Base-by-base conservation (phyloP, 2,888 invertebrate species). In the Dromius quadrimaculatus region DNA sequence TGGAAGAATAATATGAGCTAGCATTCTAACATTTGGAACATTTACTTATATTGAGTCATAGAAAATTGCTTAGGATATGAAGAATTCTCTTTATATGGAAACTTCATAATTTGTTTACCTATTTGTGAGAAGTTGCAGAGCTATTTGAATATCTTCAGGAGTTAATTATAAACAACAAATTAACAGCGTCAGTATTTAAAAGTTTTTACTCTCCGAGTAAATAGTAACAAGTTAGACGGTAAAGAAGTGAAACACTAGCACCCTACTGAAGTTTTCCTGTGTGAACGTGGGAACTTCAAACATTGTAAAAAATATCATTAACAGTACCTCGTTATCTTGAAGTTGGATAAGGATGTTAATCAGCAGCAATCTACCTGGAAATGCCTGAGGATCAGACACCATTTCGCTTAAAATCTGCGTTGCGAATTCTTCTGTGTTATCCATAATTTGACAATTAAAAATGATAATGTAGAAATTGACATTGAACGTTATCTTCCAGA, bases 261-360 rank as follows among this genome's bases (percentile, higher is more conserved):
- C 23, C 11, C 34, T 34, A 20, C 34, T 34, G 20, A 62, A 62
- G 62, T 62, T 62, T 62, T 62, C 41, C 62, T 13, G 28, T 6
- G 43, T 43, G 41, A 41, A 41, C 38, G 41, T 41, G 41, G 41
- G 41, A 62, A 28, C 22, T 62, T 11, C 17, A 23, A 62, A 62
- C 38, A 13, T 43, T 62, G 19, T 23, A 22, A 22, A 62, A 23
- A 62, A 62, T 23, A 62, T 62, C 23, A 41, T 41, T 41, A 41
- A 41, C 62, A 62, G 38, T 62, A 38, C 22, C 23, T n/a, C 38
- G 62, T 62, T 41, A 62, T 62, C 62, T 23, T 62, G 41, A 23
- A 41, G 62, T 23, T 41, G 41, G 62, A 62, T 62, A 62, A 62
- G 62, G 62, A 38, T 23, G 62, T 41, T 62, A 62, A 62, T 62